phyloP scores from a whole-genome alignment of 2,888 invertebrate genomes.

The Leptopilina syphax region DNA sequence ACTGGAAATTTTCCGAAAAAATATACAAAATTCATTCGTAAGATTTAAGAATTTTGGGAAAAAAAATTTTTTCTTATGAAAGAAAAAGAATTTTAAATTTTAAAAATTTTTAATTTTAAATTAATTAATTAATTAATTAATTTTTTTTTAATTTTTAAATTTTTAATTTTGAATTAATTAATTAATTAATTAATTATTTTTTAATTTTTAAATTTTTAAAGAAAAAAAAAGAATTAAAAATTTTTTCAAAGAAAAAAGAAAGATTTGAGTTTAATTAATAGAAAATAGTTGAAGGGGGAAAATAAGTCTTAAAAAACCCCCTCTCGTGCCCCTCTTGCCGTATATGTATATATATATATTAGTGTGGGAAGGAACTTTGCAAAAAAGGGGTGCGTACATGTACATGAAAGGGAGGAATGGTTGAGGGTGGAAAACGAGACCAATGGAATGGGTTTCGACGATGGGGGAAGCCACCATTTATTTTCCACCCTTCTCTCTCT shows the following conservation, averaged over 20 bases:
- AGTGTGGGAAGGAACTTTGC: neutral
- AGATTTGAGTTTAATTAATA: neutral
- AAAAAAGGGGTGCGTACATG: constrained; percentile 19
- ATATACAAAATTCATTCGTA: no score
- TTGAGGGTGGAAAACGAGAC: constrained; percentile 22
- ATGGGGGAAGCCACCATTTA: constrained; percentile 63
- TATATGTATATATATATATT: no score
- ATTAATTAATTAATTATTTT: no score
- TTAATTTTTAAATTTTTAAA: neutral
- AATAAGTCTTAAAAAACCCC: neutral
- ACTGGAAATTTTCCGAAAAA: no score
- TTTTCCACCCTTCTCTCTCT: constrained; percentile 60
- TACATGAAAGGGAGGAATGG: constrained; percentile 1
- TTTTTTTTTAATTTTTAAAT: no score
- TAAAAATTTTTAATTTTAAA: neutral
- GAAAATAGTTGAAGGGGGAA: neutral
- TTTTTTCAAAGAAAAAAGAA: no score
- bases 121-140: no score
- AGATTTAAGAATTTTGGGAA: no score
- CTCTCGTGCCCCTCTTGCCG: no score
- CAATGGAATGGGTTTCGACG: constrained; percentile 36
- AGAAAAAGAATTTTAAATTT: neutral
- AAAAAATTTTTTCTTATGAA: neutral
- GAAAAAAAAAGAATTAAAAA: neutral
- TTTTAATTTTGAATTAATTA: no score